Percentiles rank a stretch among this genome's conserved stretches.
phyloP scores from a whole-genome alignment of 2,113 vertebrate species.

The Ciconia maguari region DNA sequence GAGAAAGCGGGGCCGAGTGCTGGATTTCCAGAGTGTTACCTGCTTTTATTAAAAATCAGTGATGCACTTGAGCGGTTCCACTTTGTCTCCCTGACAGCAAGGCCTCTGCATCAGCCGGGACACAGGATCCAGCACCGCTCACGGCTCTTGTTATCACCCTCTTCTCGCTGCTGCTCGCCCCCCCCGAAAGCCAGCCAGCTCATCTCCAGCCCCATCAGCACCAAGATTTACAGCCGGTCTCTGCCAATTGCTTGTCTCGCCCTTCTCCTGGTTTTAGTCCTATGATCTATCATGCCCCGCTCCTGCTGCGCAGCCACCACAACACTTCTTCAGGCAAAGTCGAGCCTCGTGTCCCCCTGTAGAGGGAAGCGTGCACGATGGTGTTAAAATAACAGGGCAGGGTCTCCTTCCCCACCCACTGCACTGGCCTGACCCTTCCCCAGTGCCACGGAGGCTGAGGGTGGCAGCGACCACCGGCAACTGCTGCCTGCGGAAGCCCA shows the following conservation, averaged over 20 bases:
- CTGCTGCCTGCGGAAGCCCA: neutral
- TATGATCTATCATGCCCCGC: constrained; percentile 55
- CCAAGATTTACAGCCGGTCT: constrained; percentile 53
- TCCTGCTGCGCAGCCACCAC: constrained; percentile 9
- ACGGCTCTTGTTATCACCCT: neutral
- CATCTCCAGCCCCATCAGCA: constrained; percentile 60
- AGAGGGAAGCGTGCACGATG: neutral
- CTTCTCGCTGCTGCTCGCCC: neutral
- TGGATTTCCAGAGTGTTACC: neutral
- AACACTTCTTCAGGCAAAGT: constrained; percentile 56
- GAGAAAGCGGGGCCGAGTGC: neutral
- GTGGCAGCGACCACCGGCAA: neutral
- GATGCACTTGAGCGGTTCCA: neutral
- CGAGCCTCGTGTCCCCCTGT: constrained; percentile 9
- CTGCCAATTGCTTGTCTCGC: constrained; percentile 4
- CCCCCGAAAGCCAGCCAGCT: constrained; percentile 34
- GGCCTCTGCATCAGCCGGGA: neutral
- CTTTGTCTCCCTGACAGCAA: constrained; percentile 48
- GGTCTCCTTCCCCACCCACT: neutral
- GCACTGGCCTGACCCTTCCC: neutral
- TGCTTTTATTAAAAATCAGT: constrained; percentile 62
- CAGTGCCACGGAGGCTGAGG: neutral
- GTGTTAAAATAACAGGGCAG: constrained; percentile 1
- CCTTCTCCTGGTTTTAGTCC: constrained; percentile 46
- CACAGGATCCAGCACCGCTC: neutral